These are phyloP conservation scores for Gryllus longicercus DNA, from an alignment of 2,888 invertebrate species.

Conservation along the genomic window DNA sequence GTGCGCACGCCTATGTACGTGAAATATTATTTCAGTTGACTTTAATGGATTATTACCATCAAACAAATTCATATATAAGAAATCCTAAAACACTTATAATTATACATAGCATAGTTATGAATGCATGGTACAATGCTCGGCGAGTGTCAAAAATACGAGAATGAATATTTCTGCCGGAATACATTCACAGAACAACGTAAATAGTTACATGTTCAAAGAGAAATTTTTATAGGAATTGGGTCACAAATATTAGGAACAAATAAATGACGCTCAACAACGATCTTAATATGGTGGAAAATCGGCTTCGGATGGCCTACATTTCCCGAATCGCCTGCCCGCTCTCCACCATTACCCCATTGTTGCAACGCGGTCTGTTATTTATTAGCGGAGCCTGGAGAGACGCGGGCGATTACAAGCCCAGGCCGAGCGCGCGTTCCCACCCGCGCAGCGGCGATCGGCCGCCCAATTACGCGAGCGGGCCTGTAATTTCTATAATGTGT, in stretches of 20 bases:
- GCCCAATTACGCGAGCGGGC: background rate
- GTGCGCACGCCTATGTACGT: too few species aligned
- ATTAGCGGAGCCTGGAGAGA: background rate
- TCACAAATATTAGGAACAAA: background rate
- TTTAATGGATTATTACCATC: too few species aligned
- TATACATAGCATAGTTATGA: too few species aligned
- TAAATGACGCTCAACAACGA: background rate
- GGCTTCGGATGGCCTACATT: background rate
- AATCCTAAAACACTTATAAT: too few species aligned
- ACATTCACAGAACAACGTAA: too few species aligned
- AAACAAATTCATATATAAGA: too few species aligned
- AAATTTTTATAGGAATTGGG: background rate
- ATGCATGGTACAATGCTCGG: too few species aligned
- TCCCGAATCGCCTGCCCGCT: background rate
- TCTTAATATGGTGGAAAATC: background rate
- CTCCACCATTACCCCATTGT: background rate
- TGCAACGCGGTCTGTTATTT: background rate
- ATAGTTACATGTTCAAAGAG: background rate
- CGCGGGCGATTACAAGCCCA: background rate
- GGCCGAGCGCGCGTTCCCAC: background rate
- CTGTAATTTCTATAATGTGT: conserved; percentile 31
- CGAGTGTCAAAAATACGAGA: too few species aligned
- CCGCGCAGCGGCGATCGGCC: background rate
- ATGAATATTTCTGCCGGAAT: too few species aligned
- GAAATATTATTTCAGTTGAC: too few species aligned